Conservation (phyloP, 2,888 invertebrate genomes). For the Dugesia japonica region DNA sequence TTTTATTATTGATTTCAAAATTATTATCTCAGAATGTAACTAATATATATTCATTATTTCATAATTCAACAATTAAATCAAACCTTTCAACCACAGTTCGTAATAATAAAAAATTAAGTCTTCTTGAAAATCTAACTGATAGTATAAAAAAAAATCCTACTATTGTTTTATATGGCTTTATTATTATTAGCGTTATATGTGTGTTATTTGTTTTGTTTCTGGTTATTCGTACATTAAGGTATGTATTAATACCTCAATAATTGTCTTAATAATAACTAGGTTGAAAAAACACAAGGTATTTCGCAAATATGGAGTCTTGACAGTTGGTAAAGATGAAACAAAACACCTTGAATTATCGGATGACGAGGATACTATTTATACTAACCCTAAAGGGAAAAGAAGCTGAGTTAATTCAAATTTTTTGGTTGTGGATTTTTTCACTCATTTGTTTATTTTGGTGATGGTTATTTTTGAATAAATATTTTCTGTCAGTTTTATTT, state of each 20-base stretch:
- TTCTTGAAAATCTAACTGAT: neutral
- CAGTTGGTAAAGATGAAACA: neutral
- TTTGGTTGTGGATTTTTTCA: neutral
- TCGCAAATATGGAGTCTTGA: neutral
- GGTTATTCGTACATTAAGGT: neutral
- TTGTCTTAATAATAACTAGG: neutral
- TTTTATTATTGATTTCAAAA: too few species aligned
- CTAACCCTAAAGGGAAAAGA: neutral
- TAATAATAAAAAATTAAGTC: neutral
- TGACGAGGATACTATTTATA: neutral
- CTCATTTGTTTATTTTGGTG: neutral
- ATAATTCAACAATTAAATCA: too few species aligned
- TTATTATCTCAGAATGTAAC: too few species aligned
- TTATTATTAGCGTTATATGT: neutral
- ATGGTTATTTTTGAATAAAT: too few species aligned
- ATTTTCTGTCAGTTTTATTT: too few species aligned
- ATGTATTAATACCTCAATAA: neutral
- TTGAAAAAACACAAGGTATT: neutral
- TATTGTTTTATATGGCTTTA: neutral
- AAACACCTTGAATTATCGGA: slow-evolving; percentile 1
- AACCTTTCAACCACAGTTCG: too few species aligned
- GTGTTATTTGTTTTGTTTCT: neutral
- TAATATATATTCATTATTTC: too few species aligned
- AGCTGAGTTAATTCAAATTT: neutral
- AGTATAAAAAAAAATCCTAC: neutral